A percentile compares a stretch with the other conserved stretches of the same genome.
These are phyloP conservation scores for Saxidomus purpurata DNA, from an alignment of 1,140 invertebrate genomes.

Conservation along the genomic window DNA sequence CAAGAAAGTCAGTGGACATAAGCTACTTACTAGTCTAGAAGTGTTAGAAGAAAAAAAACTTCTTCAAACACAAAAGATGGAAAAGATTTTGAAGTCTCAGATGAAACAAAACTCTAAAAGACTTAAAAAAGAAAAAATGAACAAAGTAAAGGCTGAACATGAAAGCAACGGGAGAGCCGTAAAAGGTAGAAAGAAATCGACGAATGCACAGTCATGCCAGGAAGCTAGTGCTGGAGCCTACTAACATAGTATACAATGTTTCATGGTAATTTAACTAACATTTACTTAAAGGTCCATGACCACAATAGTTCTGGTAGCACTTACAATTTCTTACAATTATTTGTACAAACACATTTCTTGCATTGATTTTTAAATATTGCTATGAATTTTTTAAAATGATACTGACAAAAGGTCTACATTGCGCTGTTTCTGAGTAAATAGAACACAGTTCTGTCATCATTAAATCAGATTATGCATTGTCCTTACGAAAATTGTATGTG, in stretches of 20 bases:
- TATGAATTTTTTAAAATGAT: no score
- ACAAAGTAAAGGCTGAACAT: neutral
- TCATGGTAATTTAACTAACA: slow-evolving; percentile 3
- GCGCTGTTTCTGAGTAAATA: no score
- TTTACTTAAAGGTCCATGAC: no score
- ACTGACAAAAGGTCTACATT: no score
- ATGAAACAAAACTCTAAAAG: neutral
- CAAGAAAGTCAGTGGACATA: neutral
- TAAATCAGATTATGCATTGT: no score
- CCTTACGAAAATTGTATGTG: no score
- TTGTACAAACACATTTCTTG: neutral
- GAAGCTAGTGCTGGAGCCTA: neutral
- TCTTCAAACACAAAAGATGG: neutral
- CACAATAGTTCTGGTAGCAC: no score
- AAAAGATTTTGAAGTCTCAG: neutral
- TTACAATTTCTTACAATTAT: no score
- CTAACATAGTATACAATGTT: neutral
- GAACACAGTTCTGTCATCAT: no score
- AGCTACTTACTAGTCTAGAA: neutral
- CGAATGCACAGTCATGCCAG: neutral
- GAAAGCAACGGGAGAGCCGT: neutral
- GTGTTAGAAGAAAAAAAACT: neutral
- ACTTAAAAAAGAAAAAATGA: neutral
- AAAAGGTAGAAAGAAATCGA: slow-evolving; percentile 1
- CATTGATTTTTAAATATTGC: neutral